Evolutionary conservation across 2,888 invertebrate species (phyloP), one percentile per base, ranked within the genome.

Genomic region (Cerastis leucographa): DNA sequence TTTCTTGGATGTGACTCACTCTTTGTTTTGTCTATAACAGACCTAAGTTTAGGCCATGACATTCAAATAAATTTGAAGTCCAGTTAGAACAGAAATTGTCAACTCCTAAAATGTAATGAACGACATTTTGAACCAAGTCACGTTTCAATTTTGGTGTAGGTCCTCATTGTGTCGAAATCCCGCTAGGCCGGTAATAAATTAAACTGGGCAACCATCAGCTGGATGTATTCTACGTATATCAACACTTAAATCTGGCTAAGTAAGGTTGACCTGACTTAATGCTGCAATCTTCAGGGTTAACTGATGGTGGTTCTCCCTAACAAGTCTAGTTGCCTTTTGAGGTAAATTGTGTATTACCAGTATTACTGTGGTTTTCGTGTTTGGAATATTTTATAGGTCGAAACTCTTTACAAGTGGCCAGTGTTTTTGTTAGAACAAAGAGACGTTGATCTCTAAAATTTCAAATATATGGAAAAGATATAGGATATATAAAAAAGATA

Each of bases 81-180:
- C 76, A 74, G 76, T 86, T 84, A 72, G 67, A 76, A 71, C 69
- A 66, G 75, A 51, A 71, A 62, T 78, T 74, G 74, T 80, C 35
- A 74, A 76, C 83, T 82, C 71, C 76, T 35, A 81, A 72, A 49
- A 62, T 44, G 68, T 71, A 71, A 80, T 71, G 44, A 46, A 46
- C 11, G 22, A 29, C 64, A 80, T 88, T 83, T 65, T 17, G 40
- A 88, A 80, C 42, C 89, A 74, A 80, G 85, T 88, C 89, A 88
- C 87, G 87, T 88, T 76, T 54, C 12, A 64, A 65, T 80, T 83
- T 87, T 87, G 87, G 88, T 87, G 84, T 81, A 87, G 76, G 79
- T 85, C 79, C 80, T 80, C 73, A 72, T 81, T 83, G 77, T 78
- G 81, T 80, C 81, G 59, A 73, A 82, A 79, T 87, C 82, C 86